Percentiles rank a stretch among this genome's conserved stretches.
These are phyloP conservation scores for Clarias macrocephalus DNA, from an alignment of 2,113 vertebrate genomes.

Conservation along the genomic window DNA sequence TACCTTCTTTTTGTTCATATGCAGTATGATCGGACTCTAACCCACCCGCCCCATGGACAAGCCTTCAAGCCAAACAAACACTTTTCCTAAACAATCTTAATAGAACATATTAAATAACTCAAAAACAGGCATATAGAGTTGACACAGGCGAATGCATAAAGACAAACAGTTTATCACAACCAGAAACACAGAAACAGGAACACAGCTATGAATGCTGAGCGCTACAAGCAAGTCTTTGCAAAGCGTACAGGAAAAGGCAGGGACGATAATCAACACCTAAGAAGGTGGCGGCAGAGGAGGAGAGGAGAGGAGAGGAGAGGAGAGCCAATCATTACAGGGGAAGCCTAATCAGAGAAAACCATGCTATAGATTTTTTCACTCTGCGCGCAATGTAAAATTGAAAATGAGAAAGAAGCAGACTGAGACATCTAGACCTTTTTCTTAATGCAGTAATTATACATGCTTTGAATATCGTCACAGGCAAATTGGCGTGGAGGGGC, in stretches of 20 bases:
- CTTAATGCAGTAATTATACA: conserved; percentile 47
- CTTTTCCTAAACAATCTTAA: background rate
- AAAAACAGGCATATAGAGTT: background rate
- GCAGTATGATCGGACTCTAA: background rate
- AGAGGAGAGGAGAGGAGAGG: background rate
- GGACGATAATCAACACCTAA: background rate
- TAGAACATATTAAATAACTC: background rate
- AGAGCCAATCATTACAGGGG: background rate
- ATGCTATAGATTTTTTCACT: conserved; percentile 31
- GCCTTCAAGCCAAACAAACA: background rate
- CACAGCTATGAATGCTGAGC: background rate
- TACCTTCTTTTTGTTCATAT: background rate
- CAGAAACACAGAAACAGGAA: background rate
- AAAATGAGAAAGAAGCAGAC: background rate
- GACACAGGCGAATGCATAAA: background rate
- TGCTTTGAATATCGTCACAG: conserved; percentile 60
- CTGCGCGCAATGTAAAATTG: conserved; percentile 23
- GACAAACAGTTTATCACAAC: background rate
- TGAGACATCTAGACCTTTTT: background rate
- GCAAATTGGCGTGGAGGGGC: conserved; percentile 60
- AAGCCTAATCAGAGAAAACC: background rate
- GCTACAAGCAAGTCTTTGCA: background rate
- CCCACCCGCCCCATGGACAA: background rate
- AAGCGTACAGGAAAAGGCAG: background rate
- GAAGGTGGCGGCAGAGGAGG: background rate